These are phyloP conservation scores for Phenacoccus solenopsis DNA, from an alignment of 1,140 invertebrate genomes.

Conservation along the genomic window DNA sequence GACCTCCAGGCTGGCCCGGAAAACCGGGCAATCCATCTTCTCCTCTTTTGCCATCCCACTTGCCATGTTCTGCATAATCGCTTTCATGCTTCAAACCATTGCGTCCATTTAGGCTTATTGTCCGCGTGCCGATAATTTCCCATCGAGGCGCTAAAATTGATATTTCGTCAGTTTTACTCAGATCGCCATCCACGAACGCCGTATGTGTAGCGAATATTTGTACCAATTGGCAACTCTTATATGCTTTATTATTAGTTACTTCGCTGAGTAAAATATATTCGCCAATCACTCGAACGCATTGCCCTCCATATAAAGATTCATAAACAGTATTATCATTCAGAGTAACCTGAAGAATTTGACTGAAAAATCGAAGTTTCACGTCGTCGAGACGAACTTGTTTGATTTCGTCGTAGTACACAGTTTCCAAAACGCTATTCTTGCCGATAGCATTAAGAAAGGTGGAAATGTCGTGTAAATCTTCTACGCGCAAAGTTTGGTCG, in stretches of 20 bases:
- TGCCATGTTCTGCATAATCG: too few relatives aligned
- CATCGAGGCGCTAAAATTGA: slow-evolving; percentile 16
- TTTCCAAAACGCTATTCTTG: background rate
- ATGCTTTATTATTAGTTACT: background rate
- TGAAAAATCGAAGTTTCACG: background rate
- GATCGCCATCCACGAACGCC: background rate
- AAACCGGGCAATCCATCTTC: too few relatives aligned
- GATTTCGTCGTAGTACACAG: background rate
- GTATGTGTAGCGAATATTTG: slow-evolving; percentile 13
- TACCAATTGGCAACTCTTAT: background rate
- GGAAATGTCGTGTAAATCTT: too few relatives aligned
- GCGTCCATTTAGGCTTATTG: background rate
- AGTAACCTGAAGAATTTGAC: background rate
- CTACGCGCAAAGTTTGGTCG: too few relatives aligned
- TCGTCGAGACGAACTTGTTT: background rate
- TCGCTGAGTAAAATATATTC: background rate
- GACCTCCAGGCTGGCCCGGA: too few relatives aligned
- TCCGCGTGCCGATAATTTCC: background rate
- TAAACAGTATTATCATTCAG: background rate
- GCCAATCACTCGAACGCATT: background rate
- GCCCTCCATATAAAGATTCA: background rate
- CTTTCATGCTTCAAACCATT: too few relatives aligned
- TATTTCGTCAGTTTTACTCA: background rate
- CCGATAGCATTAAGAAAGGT: too few relatives aligned
- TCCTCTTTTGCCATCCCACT: too few relatives aligned